Evolutionary conservation across 1,140 invertebrate species (phyloP).

Genomic region (Metopolophium dirhodum): DNA sequence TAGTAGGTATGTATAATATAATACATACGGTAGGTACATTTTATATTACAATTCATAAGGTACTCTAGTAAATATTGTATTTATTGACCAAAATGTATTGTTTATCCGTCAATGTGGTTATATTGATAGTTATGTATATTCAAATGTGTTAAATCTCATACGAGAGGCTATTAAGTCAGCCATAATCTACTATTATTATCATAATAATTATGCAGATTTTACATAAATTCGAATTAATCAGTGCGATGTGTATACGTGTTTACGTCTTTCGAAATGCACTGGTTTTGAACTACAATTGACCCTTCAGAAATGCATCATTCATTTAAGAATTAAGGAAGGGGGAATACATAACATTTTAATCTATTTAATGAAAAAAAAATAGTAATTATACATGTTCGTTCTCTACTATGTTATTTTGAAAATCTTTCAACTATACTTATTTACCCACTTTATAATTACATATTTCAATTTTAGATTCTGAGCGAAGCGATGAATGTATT

Average conservation of each 20-base stretch:
- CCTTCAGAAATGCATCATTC: not conserved
- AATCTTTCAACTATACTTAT: not conserved
- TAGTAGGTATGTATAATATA: not conserved
- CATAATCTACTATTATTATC: not conserved
- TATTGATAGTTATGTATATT: constrained; percentile 3
- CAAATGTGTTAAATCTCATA: not conserved
- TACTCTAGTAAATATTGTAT: not conserved
- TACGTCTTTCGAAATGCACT: not conserved
- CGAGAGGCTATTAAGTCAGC: not conserved
- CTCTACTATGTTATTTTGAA: not conserved
- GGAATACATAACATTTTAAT: not conserved
- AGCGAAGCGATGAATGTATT: too few species aligned
- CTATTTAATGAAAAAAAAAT: not conserved
- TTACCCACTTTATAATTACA: too few species aligned
- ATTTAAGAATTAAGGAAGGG: not conserved
- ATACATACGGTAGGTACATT: not conserved
- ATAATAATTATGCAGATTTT: not conserved
- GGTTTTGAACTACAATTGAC: not conserved
- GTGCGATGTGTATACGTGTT: not conserved
- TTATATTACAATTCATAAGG: not conserved
- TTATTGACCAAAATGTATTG: not conserved
- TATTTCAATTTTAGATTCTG: too few species aligned
- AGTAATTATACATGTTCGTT: not conserved
- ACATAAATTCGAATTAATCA: not conserved
- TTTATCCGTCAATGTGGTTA: not conserved